Conservation (phyloP, 2,888 invertebrate genomes). For the Lamellibrachia satsuma region DNA sequence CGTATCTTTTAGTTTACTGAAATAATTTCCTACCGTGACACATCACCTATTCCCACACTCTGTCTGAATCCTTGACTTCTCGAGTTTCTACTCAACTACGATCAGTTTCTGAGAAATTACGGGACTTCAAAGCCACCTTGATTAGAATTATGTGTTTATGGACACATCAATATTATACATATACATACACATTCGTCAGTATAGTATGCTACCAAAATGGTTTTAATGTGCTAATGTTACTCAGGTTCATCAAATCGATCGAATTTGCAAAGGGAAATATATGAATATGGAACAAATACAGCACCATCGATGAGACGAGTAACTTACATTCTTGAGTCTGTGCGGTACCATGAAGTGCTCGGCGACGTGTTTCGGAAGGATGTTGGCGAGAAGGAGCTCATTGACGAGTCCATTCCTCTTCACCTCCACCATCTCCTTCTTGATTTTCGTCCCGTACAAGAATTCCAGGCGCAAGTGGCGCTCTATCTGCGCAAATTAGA, state of each 20-base stretch:
- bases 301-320: not conserved
- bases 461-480: slow-evolving; percentile 91
- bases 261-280: no score
- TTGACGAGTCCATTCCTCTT: slow-evolving; percentile 96
- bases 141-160: no score
- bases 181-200: not conserved
- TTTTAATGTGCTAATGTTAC: no score
- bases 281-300: not conserved
- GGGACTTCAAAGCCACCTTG: not conserved
- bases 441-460: slow-evolving; percentile 90
- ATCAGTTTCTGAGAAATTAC: not conserved
- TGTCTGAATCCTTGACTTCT: not conserved
- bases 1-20: not conserved
- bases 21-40: not conserved
- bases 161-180: not conserved
- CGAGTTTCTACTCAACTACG: not conserved
- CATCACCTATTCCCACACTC: not conserved
- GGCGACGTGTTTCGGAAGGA: slow-evolving; percentile 94
- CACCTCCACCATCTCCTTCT: slow-evolving; percentile 89
- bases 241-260: no score
- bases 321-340: slow-evolving; percentile 40
- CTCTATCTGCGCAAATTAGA: slow-evolving; percentile 77
- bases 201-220: no score
- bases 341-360: slow-evolving; percentile 84
- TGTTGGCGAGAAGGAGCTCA: slow-evolving; percentile 94